Percentiles rank a stretch among this genome's conserved stretches.
phyloP scores from a whole-genome alignment of 2,797 vertebrate genomes.

The Eulemur coronatus region DNA sequence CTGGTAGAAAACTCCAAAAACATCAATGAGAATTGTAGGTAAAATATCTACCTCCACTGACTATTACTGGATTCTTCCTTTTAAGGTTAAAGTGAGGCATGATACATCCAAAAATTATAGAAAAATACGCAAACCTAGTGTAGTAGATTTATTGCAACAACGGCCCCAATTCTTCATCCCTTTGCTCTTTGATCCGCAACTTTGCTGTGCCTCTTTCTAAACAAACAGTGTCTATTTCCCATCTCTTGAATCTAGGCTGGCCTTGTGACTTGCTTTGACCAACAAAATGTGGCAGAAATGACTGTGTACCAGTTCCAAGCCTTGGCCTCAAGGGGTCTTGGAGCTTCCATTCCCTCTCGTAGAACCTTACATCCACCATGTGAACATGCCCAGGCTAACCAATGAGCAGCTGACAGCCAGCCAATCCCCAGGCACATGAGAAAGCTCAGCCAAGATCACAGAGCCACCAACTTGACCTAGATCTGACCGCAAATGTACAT shows the following conservation, averaged over 20 bases:
- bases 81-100: not conserved
- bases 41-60: not conserved
- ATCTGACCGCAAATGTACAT: not conserved
- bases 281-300: not conserved
- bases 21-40: not conserved
- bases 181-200: not conserved
- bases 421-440: not conserved
- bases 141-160: not conserved
- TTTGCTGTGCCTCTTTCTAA: not conserved
- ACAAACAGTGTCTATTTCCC: not conserved
- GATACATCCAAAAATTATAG: not conserved
- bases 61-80: constrained; percentile 21
- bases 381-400: not conserved
- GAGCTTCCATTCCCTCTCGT: not conserved
- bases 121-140: not conserved
- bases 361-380: not conserved
- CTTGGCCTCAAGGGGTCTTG: not conserved
- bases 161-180: not conserved
- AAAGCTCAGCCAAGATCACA: not conserved
- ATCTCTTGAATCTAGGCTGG: not conserved
- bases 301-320: not conserved
- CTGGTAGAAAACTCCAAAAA: constrained; percentile 16
- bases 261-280: not conserved
- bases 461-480: not conserved
- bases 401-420: not conserved